Evolutionary conservation across 2,797 vertebrate species (phyloP).

Genomic region (Triplophysa bombifrons): DNA sequence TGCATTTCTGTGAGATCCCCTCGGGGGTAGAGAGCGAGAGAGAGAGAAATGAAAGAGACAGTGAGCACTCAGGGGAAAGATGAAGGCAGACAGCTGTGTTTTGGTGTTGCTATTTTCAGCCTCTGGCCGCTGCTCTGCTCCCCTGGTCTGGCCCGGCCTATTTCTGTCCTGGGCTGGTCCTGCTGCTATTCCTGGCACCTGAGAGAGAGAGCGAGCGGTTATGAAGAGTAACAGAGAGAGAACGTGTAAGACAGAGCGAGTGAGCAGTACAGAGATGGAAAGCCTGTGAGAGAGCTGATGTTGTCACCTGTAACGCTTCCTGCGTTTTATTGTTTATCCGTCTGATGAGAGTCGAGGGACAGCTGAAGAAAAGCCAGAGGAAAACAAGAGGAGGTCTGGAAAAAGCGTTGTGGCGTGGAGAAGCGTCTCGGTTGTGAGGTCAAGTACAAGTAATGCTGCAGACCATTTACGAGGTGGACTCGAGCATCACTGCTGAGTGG

Average conservation of each 20-base stretch:
- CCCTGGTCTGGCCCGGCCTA: conserved; percentile 88
- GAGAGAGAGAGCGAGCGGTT: conserved; percentile 58
- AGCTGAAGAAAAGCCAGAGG: neutral
- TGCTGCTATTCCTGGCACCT: conserved; percentile 88
- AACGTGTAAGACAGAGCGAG: conserved; percentile 36
- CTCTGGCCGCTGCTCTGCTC: conserved; percentile 87
- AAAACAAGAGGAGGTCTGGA: neutral
- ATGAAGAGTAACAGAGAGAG: conserved; percentile 31
- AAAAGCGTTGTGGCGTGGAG: neutral
- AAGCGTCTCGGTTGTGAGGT: neutral
- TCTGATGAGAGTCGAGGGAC: conserved; percentile 18
- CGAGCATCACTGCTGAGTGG: conserved; percentile 87
- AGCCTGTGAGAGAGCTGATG: conserved; percentile 28
- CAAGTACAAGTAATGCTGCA: conserved; percentile 82
- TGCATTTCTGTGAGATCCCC: neutral
- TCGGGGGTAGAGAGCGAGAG: conserved; percentile 6
- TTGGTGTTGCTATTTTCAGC: conserved; percentile 88
- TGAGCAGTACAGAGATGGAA: conserved; percentile 53
- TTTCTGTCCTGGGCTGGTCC: conserved; percentile 89
- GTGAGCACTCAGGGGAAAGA: conserved; percentile 52
- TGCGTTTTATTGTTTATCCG: conserved; percentile 4
- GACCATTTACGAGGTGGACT: conserved; percentile 88
- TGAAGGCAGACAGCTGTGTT: conserved; percentile 85
- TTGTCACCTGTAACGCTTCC: conserved; percentile 3
- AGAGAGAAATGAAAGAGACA: conserved; percentile 51